These are phyloP conservation scores for Oreochromis aureus DNA, from an alignment of 2,113 vertebrate genomes.

Conservation along the genomic window DNA sequence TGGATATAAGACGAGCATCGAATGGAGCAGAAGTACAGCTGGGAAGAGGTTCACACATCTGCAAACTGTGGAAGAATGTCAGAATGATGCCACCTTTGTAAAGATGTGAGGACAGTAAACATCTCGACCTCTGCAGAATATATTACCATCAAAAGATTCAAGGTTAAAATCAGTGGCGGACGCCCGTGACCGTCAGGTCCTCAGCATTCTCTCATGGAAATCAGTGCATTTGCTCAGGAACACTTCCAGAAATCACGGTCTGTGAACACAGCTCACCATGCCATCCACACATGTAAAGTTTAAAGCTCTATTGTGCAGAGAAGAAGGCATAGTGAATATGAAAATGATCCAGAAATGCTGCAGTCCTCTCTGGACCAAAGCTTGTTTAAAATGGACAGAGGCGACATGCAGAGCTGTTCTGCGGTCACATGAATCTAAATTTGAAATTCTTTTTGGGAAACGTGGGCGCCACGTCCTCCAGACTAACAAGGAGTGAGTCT, in stretches of 20 bases:
- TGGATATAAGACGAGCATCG: neutral
- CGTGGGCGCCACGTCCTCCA: neutral
- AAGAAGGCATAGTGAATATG: neutral
- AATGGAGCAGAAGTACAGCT: neutral
- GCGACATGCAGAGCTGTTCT: neutral
- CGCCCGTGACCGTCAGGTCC: rapidly evolving
- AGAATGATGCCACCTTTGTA: neutral
- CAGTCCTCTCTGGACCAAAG: neutral
- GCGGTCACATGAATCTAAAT: neutral
- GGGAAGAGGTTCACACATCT: neutral
- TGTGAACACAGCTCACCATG: neutral
- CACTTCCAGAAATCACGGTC: neutral
- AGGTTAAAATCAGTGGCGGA: neutral
- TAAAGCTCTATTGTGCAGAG: neutral
- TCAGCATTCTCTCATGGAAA: rapidly evolving
- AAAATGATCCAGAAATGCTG: neutral
- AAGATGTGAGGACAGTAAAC: neutral
- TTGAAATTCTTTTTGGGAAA: neutral
- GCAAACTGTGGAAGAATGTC: neutral
- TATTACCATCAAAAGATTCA: neutral
- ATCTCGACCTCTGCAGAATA: neutral
- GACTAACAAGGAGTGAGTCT: neutral
- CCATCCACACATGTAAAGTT: neutral
- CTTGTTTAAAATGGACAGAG: neutral
- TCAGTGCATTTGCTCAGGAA: neutral